These are phyloP conservation scores for Lycaon pictus DNA, from an alignment of 2,113 vertebrate genomes.

Conservation along the genomic window DNA sequence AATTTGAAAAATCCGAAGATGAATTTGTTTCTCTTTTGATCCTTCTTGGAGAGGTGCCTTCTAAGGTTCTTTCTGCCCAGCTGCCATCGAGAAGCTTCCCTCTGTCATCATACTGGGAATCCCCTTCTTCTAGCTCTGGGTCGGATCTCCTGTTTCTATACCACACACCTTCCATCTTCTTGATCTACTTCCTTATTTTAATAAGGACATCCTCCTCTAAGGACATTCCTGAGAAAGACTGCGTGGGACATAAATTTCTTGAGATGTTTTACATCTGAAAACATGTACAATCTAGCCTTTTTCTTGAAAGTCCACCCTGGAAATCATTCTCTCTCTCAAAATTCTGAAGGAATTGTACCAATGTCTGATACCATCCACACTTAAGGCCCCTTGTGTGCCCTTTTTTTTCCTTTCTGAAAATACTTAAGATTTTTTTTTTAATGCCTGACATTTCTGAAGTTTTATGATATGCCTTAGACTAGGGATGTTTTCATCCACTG, in stretches of 20 bases:
- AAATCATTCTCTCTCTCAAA: not conserved
- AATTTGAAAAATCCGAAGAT: not conserved
- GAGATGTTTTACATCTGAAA: not conserved
- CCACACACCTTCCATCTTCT: not conserved
- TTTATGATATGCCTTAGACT: not conserved
- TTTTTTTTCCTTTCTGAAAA: constrained; percentile 12
- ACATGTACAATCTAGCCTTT: not conserved
- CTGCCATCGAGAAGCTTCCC: not conserved
- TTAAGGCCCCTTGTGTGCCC: not conserved
- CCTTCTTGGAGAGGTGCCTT: not conserved
- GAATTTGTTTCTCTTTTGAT: not conserved
- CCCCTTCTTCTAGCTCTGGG: not conserved
- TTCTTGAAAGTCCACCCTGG: not conserved
- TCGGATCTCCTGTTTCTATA: not conserved
- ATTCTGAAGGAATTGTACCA: constrained; percentile 13
- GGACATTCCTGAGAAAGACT: not conserved
- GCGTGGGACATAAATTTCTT: not conserved
- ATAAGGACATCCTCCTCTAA: not conserved
- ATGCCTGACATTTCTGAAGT: not conserved
- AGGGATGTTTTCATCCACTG: not conserved
- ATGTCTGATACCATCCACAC: not conserved
- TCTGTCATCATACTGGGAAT: not conserved
- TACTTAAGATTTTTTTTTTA: constrained; percentile 6
- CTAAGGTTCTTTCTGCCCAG: not conserved
- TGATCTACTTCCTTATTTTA: constrained; percentile 43